phyloP scores from a whole-genome alignment of 2,888 invertebrate genomes.

The Eretmocerus hayati region DNA sequence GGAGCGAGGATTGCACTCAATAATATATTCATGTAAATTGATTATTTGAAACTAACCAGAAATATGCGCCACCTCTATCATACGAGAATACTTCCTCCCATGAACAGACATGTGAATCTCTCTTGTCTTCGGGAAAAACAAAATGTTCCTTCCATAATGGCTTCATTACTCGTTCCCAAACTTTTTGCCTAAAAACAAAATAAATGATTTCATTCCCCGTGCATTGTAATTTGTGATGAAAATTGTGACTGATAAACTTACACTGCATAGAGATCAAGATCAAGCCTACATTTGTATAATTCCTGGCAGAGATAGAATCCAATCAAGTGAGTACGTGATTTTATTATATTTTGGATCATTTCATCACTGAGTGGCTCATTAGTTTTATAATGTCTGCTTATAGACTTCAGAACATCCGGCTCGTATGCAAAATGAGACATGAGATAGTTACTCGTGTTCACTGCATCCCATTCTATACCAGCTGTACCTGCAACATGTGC shows the following conservation, averaged over 20 bases:
- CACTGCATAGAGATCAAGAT: constrained; percentile 73
- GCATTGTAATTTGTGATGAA: constrained; percentile 1
- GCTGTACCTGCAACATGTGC: constrained; percentile 78
- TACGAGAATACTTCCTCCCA: constrained; percentile 77
- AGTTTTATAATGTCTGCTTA: constrained; percentile 70
- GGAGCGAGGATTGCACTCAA: too few species aligned
- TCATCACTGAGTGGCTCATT: constrained; percentile 65
- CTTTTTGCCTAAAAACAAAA: constrained; percentile 52
- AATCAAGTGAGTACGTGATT: constrained; percentile 65
- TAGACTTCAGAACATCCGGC: constrained; percentile 50
- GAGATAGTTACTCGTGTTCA: constrained; percentile 75
- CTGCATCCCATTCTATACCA: constrained; percentile 91
- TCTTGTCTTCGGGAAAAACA: constrained; percentile 66
- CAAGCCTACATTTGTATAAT: constrained; percentile 73
- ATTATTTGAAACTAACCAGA: constrained; percentile 50
- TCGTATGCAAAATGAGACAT: constrained; percentile 74
- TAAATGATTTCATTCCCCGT: not conserved
- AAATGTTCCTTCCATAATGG: constrained; percentile 76
- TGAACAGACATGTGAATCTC: constrained; percentile 79
- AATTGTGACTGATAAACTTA: constrained; percentile 37
- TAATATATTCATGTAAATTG: too few species aligned
- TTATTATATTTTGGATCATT: constrained; percentile 57
- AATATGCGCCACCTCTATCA: constrained; percentile 81
- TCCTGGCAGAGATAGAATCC: constrained; percentile 74
- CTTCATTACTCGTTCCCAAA: constrained; percentile 76